Conservation (phyloP, 2,888 invertebrate species). For the Meteorus cinctellus region DNA sequence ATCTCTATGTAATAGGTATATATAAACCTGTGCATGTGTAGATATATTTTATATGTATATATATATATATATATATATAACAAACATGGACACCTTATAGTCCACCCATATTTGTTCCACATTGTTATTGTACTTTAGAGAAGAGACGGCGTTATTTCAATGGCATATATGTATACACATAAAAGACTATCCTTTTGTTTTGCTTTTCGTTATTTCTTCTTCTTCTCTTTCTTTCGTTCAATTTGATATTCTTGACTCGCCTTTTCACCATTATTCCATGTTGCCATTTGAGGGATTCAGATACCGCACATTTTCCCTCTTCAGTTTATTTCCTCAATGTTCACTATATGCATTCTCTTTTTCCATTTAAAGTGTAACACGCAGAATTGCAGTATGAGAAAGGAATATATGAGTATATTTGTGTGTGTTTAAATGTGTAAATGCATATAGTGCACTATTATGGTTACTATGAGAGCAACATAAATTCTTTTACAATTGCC, state of each 20-base stretch:
- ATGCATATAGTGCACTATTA: background rate
- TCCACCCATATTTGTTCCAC: background rate
- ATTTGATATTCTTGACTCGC: background rate
- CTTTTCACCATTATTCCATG: slow-evolving; percentile 4
- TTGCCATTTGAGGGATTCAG: background rate
- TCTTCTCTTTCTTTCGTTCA: background rate
- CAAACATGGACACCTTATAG: background rate
- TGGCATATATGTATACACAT: background rate
- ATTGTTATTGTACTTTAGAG: background rate
- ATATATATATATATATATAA: background rate
- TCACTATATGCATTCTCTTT: slow-evolving; percentile 4
- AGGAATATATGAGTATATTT: background rate
- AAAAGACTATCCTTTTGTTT: background rate
- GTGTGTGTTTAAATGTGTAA: background rate
- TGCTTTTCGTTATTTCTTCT: background rate
- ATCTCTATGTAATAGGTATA: background rate
- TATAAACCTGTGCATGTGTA: background rate
- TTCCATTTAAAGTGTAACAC: slow-evolving; percentile 8
- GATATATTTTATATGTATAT: no score
- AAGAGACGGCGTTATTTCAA: background rate
- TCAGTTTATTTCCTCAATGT: background rate
- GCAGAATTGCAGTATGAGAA: background rate
- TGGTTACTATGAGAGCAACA: background rate
- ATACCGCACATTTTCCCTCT: slow-evolving; percentile 5
- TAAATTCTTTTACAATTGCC: slow-evolving; percentile 10